Conservation (phyloP, 2,113 vertebrate genomes). For the Meles meles region DNA sequence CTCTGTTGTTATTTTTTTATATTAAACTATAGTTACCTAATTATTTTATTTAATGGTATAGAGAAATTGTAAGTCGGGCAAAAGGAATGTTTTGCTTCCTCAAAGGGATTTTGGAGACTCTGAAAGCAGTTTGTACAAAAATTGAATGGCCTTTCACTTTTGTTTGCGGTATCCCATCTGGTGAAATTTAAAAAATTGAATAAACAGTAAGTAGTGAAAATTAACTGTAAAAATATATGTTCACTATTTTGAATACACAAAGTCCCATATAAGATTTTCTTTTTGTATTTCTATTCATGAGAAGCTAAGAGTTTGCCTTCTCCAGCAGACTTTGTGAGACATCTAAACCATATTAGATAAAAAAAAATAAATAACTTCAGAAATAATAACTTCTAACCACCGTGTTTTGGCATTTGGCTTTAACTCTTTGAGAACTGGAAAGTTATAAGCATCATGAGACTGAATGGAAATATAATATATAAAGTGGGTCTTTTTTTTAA, state of each 20-base stretch:
- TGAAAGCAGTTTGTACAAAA: background rate
- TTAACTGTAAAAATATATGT: conserved; percentile 17
- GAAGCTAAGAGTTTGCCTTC: conserved; percentile 22
- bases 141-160: background rate
- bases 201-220: conserved; percentile 11
- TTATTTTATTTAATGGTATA: background rate
- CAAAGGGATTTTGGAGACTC: background rate
- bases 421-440: conserved; percentile 22
- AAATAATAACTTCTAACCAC: background rate
- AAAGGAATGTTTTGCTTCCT: conserved; percentile 12
- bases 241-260: background rate
- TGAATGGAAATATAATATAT: background rate
- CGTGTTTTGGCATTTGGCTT: background rate
- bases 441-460: background rate
- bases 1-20: background rate
- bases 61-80: background rate
- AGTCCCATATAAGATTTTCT: background rate
- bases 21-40: background rate
- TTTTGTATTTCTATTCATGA: background rate
- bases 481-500: background rate
- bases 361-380: conserved; percentile 18
- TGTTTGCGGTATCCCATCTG: background rate
- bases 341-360: background rate
- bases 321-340: background rate
- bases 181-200: conserved; percentile 20